These are phyloP conservation scores for Anguilla rostrata DNA, from an alignment of 2,113 vertebrate species.

Conservation along the genomic window DNA sequence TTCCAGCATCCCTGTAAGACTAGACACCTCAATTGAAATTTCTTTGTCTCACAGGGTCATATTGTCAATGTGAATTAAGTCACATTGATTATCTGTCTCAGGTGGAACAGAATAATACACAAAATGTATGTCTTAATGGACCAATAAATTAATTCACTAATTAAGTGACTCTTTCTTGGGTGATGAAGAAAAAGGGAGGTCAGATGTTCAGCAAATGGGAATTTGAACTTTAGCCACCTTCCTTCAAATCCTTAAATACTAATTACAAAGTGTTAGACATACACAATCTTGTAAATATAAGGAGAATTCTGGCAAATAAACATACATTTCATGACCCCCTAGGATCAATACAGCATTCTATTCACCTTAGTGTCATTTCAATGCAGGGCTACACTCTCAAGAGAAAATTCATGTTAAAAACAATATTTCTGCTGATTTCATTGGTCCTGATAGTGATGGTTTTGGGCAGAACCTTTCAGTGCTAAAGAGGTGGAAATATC, in stretches of 20 bases:
- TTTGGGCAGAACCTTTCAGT: too few relatives aligned
- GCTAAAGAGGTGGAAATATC: too few relatives aligned
- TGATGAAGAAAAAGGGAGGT: not conserved
- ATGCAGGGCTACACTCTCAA: not conserved
- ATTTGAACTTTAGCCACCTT: too few relatives aligned
- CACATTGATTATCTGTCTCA: conserved; percentile 3
- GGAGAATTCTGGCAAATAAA: not conserved
- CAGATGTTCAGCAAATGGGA: not conserved
- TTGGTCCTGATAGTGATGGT: too few relatives aligned
- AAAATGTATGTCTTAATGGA: not conserved
- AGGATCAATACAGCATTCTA: not conserved
- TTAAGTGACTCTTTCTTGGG: not conserved
- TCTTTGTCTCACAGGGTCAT: not conserved
- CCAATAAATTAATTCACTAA: not conserved
- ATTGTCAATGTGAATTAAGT: not conserved
- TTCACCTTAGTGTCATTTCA: not conserved
- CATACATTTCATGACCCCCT: too few relatives aligned
- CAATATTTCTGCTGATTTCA: too few relatives aligned
- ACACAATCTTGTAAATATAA: not conserved
- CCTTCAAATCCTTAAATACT: too few relatives aligned
- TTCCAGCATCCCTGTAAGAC: not conserved
- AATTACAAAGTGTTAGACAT: too few relatives aligned
- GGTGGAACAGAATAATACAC: not conserved
- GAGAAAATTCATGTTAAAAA: too few relatives aligned
- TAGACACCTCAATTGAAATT: not conserved